Conservation (phyloP, 1,140 invertebrate species). For the Goniozus legneri region DNA sequence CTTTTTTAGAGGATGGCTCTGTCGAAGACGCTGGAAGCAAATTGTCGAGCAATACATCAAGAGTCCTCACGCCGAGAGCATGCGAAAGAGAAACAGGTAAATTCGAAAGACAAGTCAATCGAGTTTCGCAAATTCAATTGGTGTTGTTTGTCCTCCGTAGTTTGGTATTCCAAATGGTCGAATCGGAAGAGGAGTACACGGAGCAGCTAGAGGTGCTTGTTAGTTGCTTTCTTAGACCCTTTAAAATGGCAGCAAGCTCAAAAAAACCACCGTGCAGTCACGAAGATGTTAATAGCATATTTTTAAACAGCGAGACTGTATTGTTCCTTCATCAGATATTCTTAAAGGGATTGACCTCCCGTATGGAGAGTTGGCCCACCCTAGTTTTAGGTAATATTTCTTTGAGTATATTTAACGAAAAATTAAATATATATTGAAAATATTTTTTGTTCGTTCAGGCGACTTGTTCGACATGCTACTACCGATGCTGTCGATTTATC, state of each 20-base stretch:
- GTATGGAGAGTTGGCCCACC: constrained; percentile 92
- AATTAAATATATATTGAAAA: neutral
- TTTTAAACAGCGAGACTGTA: constrained; percentile 91
- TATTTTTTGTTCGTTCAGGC: constrained; percentile 57
- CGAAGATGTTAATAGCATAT: constrained; percentile 94
- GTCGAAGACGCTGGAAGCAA: constrained; percentile 90
- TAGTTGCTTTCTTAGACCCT: constrained; percentile 86
- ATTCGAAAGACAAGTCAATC: too few relatives aligned
- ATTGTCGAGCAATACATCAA: constrained; percentile 95
- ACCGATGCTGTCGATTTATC: constrained; percentile 91
- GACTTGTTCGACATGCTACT: constrained; percentile 92
- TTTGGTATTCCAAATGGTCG: constrained; percentile 89
- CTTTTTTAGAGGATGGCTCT: constrained; percentile 92
- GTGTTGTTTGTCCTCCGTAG: constrained; percentile 45
- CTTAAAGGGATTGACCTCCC: constrained; percentile 86
- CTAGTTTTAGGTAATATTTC: constrained; percentile 70
- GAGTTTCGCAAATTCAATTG: constrained; percentile 1
- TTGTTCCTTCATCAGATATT: constrained; percentile 95
- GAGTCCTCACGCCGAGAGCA: constrained; percentile 90
- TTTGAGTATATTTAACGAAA: neutral
- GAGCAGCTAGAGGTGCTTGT: constrained; percentile 89
- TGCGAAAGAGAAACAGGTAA: constrained; percentile 88
- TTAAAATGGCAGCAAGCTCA: constrained; percentile 91
- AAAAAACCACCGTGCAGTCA: constrained; percentile 91
- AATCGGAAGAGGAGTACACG: constrained; percentile 88